Conservation (phyloP, 1,140 invertebrate species). For the Aphaenogaster rudis region DNA sequence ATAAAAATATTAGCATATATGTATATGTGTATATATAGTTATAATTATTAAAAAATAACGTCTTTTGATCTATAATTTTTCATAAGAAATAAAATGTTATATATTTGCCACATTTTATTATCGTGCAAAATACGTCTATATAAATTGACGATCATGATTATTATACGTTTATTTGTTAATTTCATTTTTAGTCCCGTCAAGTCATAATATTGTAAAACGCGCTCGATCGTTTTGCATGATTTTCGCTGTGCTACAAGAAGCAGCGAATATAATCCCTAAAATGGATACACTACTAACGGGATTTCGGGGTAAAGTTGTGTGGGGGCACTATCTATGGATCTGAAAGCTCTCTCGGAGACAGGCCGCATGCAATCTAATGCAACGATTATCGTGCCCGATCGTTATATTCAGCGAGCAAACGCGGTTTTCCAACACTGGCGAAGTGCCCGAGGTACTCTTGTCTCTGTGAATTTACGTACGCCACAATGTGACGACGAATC, state of each 20-base stretch:
- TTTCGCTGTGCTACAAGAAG: slow-evolving; percentile 15
- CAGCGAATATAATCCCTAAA: slow-evolving; percentile 30
- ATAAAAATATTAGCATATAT: not conserved
- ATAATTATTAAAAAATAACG: not conserved
- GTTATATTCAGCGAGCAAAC: slow-evolving; percentile 50
- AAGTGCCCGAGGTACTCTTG: slow-evolving; percentile 60
- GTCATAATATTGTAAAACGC: not conserved
- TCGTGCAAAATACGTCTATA: not conserved
- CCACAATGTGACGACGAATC: slow-evolving; percentile 34
- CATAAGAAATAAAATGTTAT: not conserved
- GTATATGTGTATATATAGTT: not conserved
- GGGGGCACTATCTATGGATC: slow-evolving; percentile 41
- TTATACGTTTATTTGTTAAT: slow-evolving; percentile 9
- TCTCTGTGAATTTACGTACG: slow-evolving; percentile 60
- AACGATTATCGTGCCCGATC: slow-evolving; percentile 70
- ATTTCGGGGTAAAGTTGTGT: slow-evolving; percentile 33
- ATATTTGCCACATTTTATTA: not conserved
- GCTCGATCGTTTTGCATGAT: slow-evolving; percentile 26
- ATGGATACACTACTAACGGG: slow-evolving; percentile 47
- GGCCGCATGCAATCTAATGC: slow-evolving; percentile 56
- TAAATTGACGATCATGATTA: slow-evolving; percentile 1
- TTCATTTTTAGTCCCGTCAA: not conserved
- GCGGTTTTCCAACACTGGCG: slow-evolving; percentile 65
- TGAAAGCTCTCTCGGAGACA: slow-evolving; percentile 49
- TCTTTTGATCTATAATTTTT: not conserved